Conservation (phyloP, 2,888 invertebrate genomes). For the Polydrusus pterygomalis region DNA sequence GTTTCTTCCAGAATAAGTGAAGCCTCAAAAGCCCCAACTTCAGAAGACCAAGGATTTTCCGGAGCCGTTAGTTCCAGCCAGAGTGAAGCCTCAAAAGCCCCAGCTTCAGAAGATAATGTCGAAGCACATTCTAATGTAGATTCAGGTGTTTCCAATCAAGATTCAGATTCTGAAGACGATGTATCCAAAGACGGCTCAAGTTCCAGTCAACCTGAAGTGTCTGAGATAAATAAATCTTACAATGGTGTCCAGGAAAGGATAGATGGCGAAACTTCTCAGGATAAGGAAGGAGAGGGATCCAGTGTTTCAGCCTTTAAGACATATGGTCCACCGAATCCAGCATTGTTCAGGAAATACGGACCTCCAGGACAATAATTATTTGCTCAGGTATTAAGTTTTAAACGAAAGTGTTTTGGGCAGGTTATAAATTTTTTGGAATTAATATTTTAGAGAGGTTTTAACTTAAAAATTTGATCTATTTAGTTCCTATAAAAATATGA, state of each 20-base stretch:
- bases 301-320: neutral
- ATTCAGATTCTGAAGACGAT: neutral
- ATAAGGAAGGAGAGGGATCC: constrained; percentile 5
- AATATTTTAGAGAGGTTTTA: neutral
- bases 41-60: too few species aligned
- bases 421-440: neutral
- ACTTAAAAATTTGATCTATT: too few species aligned
- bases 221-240: neutral
- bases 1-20: neutral
- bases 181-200: neutral
- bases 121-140: neutral
- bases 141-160: neutral
- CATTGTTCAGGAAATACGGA: constrained; percentile 10
- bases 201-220: neutral
- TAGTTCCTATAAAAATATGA: too few species aligned
- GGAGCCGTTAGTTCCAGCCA: neutral
- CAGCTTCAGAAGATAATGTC: neutral
- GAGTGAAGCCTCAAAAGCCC: neutral
- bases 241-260: neutral
- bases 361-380: neutral
- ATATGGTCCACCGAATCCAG: neutral
- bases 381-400: constrained; percentile 7
- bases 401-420: neutral
- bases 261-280: neutral
- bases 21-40: too few species aligned